Evolutionary conservation across 2,113 vertebrate species (phyloP), one percentile per base, ranked within the genome.

Genomic region (Macquaria ambigua): DNA sequence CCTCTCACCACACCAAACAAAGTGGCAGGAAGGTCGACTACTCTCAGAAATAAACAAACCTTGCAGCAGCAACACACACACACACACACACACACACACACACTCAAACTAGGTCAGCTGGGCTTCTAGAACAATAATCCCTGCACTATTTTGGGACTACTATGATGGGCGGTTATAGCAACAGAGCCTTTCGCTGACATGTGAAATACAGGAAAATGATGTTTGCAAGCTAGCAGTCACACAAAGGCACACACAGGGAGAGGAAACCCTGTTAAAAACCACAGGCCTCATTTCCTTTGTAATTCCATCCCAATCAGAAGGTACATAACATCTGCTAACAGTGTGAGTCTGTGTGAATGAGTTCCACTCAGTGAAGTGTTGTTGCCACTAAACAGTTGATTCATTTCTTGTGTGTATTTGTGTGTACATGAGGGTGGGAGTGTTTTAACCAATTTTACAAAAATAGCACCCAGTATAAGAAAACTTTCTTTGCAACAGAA

Each of bases 111-210:
- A 74, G 91, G 94, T 95, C 92, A 92, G 81, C 82, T 80, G 75
- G 78, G 83, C 74, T 83, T 93, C 87, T 81, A 74, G 89, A 95
- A 92, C 90, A 94, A 94, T 86, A 93, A 92, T 85, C 85, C 66
- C 10, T 6, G 79, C 52, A 77, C 90, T 92, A 94, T 94, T 94
- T 92, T 90, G 53, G 78, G 92, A 87, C 72, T 63, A 94, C 88
- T 92, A 94, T 87, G 84, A 93, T 76, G 76, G 85, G 92, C 68
- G 43, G 80, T 89, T 87, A 83, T 48, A 81, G 87, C 81, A 83
- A 79, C 66, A 15, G 23, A 86, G 82, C 59, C 48, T 84, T 92
- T 84, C 3, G 79, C 87, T 86, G 88, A 90, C 89, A 88, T 79
- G 81, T 12, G 41, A 91, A 87, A 89, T 74, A 80, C 75, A 85